Evolutionary conservation across 2,888 invertebrate genomes (phyloP).

Genomic region (Lasioglossum lativentre): DNA sequence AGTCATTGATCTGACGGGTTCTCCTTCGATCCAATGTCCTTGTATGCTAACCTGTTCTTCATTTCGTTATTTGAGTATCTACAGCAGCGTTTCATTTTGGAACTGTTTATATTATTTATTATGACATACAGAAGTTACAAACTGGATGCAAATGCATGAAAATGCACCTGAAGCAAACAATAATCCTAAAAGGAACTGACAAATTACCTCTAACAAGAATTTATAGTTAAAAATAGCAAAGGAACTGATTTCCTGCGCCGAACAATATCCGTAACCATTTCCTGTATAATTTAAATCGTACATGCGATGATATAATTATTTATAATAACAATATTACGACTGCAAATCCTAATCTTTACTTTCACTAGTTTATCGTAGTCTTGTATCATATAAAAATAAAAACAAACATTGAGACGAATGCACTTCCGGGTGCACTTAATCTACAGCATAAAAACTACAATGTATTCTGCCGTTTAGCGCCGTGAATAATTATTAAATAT

Average conservation of each 20-base stretch:
- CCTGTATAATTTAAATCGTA: neutral
- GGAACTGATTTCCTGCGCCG: neutral
- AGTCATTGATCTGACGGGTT: neutral
- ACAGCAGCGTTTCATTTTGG: neutral
- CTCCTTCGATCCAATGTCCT: neutral
- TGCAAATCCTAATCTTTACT: neutral
- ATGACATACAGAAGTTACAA: neutral
- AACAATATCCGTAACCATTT: neutral
- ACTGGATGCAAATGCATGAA: neutral
- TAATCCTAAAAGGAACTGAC: neutral
- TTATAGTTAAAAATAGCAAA: neutral
- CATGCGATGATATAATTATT: neutral
- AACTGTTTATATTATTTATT: neutral
- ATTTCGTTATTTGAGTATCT: neutral
- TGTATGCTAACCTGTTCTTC: neutral
- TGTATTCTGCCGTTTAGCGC: neutral
- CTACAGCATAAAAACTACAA: neutral
- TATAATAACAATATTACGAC: neutral
- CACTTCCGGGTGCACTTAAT: neutral
- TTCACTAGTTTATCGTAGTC: neutral
- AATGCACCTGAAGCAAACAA: neutral
- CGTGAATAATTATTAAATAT: neutral
- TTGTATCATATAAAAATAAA: neutral
- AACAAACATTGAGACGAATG: neutral
- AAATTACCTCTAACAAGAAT: neutral